Percentiles rank a stretch among this genome's conserved stretches.
These are phyloP conservation scores for Sebastes trivittatus DNA, from an alignment of 2,797 vertebrate species.

Conservation along the genomic window DNA sequence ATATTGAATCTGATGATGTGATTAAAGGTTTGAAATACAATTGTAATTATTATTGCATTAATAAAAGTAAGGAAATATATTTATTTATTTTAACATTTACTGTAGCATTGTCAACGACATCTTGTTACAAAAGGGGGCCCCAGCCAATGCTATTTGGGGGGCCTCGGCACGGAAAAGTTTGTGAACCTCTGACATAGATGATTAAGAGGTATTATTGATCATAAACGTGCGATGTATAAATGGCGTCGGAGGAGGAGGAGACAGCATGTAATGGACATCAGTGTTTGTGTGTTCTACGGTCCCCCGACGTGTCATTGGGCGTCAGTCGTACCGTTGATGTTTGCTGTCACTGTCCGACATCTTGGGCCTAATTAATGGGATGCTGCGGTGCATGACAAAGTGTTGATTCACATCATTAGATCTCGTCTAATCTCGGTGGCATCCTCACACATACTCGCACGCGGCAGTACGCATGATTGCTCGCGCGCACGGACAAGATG, in stretches of 20 bases:
- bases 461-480: not conserved
- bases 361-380: slow-evolving; percentile 70
- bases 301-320: slow-evolving; percentile 31
- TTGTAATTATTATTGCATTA: no score
- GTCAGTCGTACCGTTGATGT: slow-evolving; percentile 49
- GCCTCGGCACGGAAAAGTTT: accelerated
- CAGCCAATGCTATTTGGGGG: accelerated
- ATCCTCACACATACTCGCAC: slow-evolving; percentile 33
- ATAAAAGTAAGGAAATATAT: no score
- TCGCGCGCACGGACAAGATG: not conserved
- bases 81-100: no score
- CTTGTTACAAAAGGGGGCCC: accelerated
- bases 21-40: no score
- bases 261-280: slow-evolving; percentile 30
- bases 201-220: not conserved
- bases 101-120: no score
- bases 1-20: no score
- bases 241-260: not conserved
- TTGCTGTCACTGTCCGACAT: slow-evolving; percentile 58
- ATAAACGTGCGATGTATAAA: not conserved
- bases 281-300: slow-evolving; percentile 4
- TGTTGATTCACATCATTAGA: slow-evolving; percentile 73
- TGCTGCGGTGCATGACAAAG: slow-evolving; percentile 59
- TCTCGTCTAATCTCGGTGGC: slow-evolving; percentile 51
- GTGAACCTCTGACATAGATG: not conserved